Conservation (phyloP, 2,113 vertebrate species). For the Campylorhamphus procurvoides region DNA sequence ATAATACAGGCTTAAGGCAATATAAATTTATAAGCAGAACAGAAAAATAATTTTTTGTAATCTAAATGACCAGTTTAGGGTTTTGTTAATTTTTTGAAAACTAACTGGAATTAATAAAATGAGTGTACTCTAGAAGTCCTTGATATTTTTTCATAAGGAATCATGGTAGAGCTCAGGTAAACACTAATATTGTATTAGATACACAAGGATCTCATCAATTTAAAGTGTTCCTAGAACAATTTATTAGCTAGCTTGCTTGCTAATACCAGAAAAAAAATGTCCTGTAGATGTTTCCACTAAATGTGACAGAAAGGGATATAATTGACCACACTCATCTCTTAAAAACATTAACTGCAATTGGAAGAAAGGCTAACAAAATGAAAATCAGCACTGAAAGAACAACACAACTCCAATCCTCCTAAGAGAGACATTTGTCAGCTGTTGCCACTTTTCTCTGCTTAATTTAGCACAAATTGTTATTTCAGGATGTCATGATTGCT, state of each 20-base stretch:
- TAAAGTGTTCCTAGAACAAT: background rate
- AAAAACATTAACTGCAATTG: background rate
- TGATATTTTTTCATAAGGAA: background rate
- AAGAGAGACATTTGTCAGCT: constrained; percentile 62
- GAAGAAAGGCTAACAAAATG: background rate
- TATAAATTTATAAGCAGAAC: background rate
- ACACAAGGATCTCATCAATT: background rate
- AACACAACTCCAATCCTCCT: background rate
- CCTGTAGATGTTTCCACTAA: background rate
- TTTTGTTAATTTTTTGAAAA: background rate
- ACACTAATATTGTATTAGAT: background rate
- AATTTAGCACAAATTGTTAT: constrained; percentile 63
- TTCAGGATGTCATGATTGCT: constrained; percentile 61
- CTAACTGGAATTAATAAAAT: background rate
- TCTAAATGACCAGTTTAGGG: background rate
- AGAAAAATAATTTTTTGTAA: background rate
- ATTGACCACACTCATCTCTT: background rate
- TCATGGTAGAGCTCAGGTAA: background rate
- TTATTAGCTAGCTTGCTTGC: background rate
- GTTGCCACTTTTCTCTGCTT: constrained; percentile 48
- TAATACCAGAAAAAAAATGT: background rate
- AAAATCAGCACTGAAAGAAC: background rate
- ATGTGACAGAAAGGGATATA: background rate
- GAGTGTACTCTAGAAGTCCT: background rate
- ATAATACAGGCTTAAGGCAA: background rate